phyloP scores from a whole-genome alignment of 2,888 invertebrate species.

The Lasioglossum marginatum region DNA sequence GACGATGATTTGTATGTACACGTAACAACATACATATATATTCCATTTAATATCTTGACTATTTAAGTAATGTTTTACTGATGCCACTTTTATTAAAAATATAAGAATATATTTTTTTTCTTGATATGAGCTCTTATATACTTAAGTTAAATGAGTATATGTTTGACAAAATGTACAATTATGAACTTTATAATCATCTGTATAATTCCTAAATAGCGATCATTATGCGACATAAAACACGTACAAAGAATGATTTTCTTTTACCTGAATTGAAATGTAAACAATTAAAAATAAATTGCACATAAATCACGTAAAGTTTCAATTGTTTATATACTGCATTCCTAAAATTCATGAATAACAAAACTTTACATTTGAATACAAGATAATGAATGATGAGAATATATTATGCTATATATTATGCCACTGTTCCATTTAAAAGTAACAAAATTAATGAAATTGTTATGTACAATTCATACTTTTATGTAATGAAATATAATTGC shows the following conservation, averaged over 20 bases:
- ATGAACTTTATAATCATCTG: constrained; percentile 48
- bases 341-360: constrained; percentile 47
- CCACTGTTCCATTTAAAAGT: constrained; percentile 55
- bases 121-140: constrained; percentile 54
- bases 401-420: constrained; percentile 57
- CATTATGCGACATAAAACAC: constrained; percentile 43
- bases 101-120: constrained; percentile 48
- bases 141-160: constrained; percentile 41
- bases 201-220: constrained; percentile 51
- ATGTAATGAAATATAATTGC: constrained; percentile 67
- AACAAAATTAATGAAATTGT: constrained; percentile 68
- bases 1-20: constrained; percentile 41
- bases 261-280: constrained; percentile 36
- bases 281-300: constrained; percentile 65
- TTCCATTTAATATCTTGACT: constrained; percentile 23
- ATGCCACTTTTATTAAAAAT: constrained; percentile 57
- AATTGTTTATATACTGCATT: constrained; percentile 24
- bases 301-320: constrained; percentile 50
- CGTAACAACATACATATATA: constrained; percentile 19
- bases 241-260: constrained; percentile 39
- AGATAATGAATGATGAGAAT: constrained; percentile 60
- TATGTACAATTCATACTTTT: constrained; percentile 71
- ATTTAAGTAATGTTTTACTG: constrained; percentile 39
- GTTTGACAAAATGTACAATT: constrained; percentile 57
- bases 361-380: constrained; percentile 54